Base-by-base conservation (phyloP, 2,797 vertebrate species). In the Myotis planiceps region DNA sequence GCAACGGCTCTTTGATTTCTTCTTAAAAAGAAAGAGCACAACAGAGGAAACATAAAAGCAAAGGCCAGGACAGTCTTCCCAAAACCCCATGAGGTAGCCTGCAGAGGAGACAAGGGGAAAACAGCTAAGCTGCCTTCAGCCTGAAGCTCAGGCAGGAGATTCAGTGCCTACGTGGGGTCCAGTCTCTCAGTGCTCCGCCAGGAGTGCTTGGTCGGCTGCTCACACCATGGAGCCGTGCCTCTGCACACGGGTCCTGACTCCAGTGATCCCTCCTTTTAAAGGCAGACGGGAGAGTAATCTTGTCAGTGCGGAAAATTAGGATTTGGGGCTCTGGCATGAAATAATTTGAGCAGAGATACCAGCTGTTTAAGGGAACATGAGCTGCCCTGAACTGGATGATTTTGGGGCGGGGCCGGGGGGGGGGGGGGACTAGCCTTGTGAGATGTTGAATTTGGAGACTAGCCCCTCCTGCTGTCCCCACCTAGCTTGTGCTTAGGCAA, bases 1-100 rank as follows among this genome's bases (percentile, higher is more conserved):
- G 32, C n/a, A 47, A 27, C 15, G 25, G 2, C n/a, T 81, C 51
- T 83, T 39, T 85, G 72, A 68, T 74, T 27, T 49, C 69, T 34
- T 81, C 29, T 87, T 71, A 71, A 69, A 75, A 90, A 66, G 53
- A 78, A 55, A 91, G 23, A 66, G 55, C n/a, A 32, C 27, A 80
- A 58, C 9, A 63, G 23, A 37, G 23, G n/a, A 60, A 78, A 82
- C n/a, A 29, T 32, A 82, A 82, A 92, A 89, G 39, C 63, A 93
- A 72, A 88, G 2, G 3, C 21, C 27, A 32, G 29, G 45, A 69
- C 2, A 13, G 29, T 55, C 32, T 88, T 93, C 19, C 10, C 12
- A 39, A 91, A 49, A 60, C n/a, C 45, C 75, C 65, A 18, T 16
- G 5, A 78, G 39, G 39, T 47, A 19, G 14, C 16, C 19, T 69